Evolutionary conservation across 2,113 vertebrate genomes (phyloP).

Genomic region (Gopherus flavomarginatus): DNA sequence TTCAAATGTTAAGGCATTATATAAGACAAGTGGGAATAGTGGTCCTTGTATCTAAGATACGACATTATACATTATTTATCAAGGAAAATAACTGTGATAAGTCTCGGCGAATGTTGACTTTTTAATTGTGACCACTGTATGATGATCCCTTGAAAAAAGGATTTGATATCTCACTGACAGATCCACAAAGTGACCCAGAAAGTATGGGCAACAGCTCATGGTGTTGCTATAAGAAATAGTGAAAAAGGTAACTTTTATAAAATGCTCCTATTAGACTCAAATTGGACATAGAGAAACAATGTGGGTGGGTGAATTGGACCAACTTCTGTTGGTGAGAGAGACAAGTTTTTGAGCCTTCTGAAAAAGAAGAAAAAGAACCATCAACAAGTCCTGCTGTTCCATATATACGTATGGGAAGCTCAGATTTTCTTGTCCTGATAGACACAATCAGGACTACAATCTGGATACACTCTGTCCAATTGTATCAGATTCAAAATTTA

Average conservation of each 20-base stretch:
- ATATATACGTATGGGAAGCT: neutral
- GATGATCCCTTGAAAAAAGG: neutral
- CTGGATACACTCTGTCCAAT: fast-evolving
- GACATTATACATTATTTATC: neutral
- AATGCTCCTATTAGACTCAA: neutral
- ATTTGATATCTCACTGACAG: neutral
- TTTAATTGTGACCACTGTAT: neutral
- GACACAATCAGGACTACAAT: neutral
- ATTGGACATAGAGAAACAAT: neutral
- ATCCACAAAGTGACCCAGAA: neutral
- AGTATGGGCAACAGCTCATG: neutral
- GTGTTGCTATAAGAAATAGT: fast-evolving
- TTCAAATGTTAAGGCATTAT: neutral
- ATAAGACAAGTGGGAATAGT: neutral
- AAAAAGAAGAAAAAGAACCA: neutral
- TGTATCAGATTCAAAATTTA: neutral
- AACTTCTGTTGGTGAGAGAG: neutral
- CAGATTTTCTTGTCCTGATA: neutral
- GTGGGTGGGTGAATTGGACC: neutral
- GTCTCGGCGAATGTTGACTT: neutral
- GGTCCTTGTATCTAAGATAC: neutral
- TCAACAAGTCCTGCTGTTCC: neutral
- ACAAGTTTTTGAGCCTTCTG: neutral
- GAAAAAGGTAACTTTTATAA: neutral
- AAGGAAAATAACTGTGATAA: neutral